These are phyloP conservation scores for Fragum sueziense DNA, from an alignment of 2,888 invertebrate genomes.

Conservation along the genomic window DNA sequence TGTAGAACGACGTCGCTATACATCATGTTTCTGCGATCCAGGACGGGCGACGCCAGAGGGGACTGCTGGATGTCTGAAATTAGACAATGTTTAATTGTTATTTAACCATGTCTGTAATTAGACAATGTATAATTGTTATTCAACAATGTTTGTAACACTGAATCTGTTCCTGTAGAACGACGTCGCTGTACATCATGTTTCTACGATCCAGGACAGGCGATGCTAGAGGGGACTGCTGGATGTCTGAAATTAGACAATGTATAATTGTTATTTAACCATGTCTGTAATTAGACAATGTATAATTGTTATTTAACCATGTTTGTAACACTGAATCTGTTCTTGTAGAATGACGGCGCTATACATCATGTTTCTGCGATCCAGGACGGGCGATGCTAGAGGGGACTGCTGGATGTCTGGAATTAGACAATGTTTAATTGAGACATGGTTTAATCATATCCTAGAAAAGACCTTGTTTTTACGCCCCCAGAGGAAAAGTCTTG, in stretches of 20 bases:
- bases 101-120: neutral
- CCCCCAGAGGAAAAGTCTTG: no score
- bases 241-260: constrained; percentile 61
- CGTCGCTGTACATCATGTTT: constrained; percentile 47
- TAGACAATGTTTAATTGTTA: no score
- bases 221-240: constrained; percentile 69
- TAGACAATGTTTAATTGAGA: no score
- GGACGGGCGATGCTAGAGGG: constrained; percentile 69
- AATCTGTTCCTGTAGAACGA: constrained; percentile 66
- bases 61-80: constrained; percentile 70
- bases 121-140: no score
- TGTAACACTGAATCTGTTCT: no score
- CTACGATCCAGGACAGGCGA: constrained; percentile 69
- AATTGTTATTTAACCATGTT: no score
- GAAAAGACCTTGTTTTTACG: no score
- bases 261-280: no score
- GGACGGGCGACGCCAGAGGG: constrained; percentile 69
- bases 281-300: neutral
- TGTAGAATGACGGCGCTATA: constrained; percentile 54
- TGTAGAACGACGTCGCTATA: constrained; percentile 54
- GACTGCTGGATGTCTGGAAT: constrained; percentile 70
- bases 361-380: constrained; percentile 61
- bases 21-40: constrained; percentile 61
- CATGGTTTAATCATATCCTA: no score
- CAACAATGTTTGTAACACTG: no score